Conservation (phyloP, 2,113 vertebrate genomes). For the Chionomys nivalis region DNA sequence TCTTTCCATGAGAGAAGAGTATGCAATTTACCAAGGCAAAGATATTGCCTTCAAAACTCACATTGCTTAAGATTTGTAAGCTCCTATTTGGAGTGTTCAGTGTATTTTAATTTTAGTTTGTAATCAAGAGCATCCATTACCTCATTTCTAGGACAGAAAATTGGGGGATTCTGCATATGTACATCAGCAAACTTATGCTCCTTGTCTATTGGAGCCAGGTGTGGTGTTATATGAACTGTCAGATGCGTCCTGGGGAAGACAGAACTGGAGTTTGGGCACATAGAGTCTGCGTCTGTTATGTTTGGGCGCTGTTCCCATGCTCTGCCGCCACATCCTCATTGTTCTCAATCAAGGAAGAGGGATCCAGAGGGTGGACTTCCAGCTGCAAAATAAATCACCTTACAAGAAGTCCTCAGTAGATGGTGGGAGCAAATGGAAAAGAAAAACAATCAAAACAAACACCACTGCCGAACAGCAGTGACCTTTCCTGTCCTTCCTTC, state of each 20-base stretch:
- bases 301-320: background rate
- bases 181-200: background rate
- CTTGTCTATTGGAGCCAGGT: background rate
- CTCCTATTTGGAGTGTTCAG: background rate
- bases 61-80: background rate
- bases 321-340: background rate
- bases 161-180: background rate
- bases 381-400: conserved; percentile 35
- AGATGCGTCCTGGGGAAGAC: background rate
- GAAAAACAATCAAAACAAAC: background rate
- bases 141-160: background rate
- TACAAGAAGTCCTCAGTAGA: background rate
- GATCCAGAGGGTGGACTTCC: background rate
- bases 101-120: background rate
- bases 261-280: background rate
- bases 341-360: conserved; percentile 42
- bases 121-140: background rate
- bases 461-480: background rate
- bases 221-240: rapidly evolving
- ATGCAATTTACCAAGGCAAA: background rate
- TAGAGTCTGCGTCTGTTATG: background rate
- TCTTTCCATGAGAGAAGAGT: background rate
- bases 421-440: background rate
- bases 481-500: conserved; percentile 3
- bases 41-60: background rate